Base-by-base conservation (phyloP, 2,888 invertebrate genomes). In the Osedax fenrisi region DNA sequence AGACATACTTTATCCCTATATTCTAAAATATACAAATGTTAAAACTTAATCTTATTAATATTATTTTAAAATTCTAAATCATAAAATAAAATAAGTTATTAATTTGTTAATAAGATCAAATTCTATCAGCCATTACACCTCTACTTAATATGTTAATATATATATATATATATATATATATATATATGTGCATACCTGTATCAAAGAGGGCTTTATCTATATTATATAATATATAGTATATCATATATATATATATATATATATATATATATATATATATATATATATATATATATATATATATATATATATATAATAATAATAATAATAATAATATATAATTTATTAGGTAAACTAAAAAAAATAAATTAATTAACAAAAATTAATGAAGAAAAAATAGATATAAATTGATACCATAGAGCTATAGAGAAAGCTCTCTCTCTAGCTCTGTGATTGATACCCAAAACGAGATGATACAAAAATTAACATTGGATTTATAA, bases 281-380 rank as follows among this genome's bases (percentile, higher is more conserved):
- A 67, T 3, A 67, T 67, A 67, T 67, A 67, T 67, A 62, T 61
- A 61, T 72, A 56, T n/a, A 72, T 72, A 24, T 23, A 72, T 72
- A 72, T 24, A 72, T 41, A 72, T 61, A 22, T 72, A 72, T 24
- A 61, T 72, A 25, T 59, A n/a, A 25, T 24, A 62, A 72, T 72
- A 25, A n/a, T 25, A 22, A 68, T n/a, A 68, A 68, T 26, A 17
- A 68, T 68, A 26, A 27, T 68, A 26, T 21, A 68, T 68, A 68
- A 68, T 25, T 68, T 68, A 22, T 68, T 5, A 10, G 17, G 17
- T 41, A 41, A 41, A 10, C 17, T 10, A 10, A 41, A 41, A 41
- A 10, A 41, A 10, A 41, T 41, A 10, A 10, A 41, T 41, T 41
- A 41, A 41, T 41, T 10, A 10, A 41, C 17, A 5, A 41, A 41